Base-by-base conservation (phyloP, 2,113 vertebrate genomes). In the Peucedramus taeniatus region DNA sequence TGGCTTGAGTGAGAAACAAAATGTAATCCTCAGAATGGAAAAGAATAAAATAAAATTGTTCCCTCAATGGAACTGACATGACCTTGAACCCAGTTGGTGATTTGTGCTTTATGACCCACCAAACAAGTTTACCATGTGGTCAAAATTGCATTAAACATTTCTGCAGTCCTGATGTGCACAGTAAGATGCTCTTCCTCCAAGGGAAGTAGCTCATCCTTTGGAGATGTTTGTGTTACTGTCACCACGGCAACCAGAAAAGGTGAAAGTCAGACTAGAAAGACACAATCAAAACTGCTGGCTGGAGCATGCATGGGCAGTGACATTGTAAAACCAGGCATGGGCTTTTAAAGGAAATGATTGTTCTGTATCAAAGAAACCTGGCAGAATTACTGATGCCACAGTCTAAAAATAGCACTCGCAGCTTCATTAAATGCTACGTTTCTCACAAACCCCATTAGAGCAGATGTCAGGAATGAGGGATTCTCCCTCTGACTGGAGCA, bases 211-310 rank as follows among this genome's bases (percentile, higher is more conserved):
- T 96, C 89, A 87, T 89, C 93, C 79, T 97, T 96, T 35, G 45
- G 92, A 95, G 84, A 65, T 97, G 84, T 97, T 97, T 98, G 97
- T 97, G 84, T 97, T 80, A 69, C 89, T 16, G 23, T 97, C 90
- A 81, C 90, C 91, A 93, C 1, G 17, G 94, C 89, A 85, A 98
- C 91, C 23, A 72, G 64, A 72, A 96, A 94, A 97, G 94, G 92
- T 96, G 89, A 93, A 95, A 96, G 69, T 71, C 75, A 71, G 70
- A 77, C 27, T 39, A 22, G 5, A 0, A 24, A 83, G 63, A 72
- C 80, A 91, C 89, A 57, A 14, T 16, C 31, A 83, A 70, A 90
- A 27, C 17, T 0, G 0, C 66, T 47, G 70, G 56, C 40, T 70
- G 59, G 77, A 65, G 69, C 60, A 59, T 31, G 69, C 76, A 84